These are phyloP conservation scores for Acromyrmex echinatior DNA, from an alignment of 1,140 invertebrate species.

Conservation along the genomic window DNA sequence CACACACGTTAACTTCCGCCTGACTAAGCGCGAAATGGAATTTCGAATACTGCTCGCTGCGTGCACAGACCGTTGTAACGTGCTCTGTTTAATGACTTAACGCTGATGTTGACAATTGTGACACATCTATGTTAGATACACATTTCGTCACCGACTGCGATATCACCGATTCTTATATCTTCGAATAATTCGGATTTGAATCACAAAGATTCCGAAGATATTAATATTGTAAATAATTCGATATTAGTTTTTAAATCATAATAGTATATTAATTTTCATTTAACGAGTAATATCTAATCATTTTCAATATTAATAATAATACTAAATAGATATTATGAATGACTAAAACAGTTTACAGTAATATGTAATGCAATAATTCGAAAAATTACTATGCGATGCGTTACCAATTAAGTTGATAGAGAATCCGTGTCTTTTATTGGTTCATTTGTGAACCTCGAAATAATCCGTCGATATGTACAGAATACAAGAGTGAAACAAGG, in stretches of 20 bases:
- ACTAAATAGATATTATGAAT: not conserved
- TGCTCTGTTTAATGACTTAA: slow-evolving; percentile 60
- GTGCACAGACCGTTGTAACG: slow-evolving; percentile 45
- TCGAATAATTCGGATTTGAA: not conserved
- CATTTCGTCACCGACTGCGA: not conserved
- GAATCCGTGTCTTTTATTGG: slow-evolving; percentile 52
- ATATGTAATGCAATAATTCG: not conserved
- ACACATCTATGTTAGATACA: not conserved
- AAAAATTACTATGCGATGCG: slow-evolving; percentile 38
- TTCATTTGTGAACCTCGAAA: slow-evolving; percentile 71
- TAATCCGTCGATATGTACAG: slow-evolving; percentile 61
- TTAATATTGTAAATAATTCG: too few species aligned
- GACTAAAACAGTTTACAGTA: slow-evolving; percentile 41
- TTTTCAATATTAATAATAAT: not conserved
- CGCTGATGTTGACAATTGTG: slow-evolving; percentile 58
- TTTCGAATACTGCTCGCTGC: slow-evolving; percentile 67
- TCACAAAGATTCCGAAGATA: not conserved
- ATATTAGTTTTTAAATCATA: too few species aligned
- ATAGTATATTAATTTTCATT: not conserved
- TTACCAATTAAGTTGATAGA: slow-evolving; percentile 68
- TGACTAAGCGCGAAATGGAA: slow-evolving; percentile 72
- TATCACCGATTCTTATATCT: not conserved
- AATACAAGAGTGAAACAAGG: slow-evolving; percentile 29
- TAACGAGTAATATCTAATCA: not conserved
- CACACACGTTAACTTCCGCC: slow-evolving; percentile 54